Evolutionary conservation across 2,113 vertebrate genomes (phyloP).

Genomic region (Vicugna pacos): DNA sequence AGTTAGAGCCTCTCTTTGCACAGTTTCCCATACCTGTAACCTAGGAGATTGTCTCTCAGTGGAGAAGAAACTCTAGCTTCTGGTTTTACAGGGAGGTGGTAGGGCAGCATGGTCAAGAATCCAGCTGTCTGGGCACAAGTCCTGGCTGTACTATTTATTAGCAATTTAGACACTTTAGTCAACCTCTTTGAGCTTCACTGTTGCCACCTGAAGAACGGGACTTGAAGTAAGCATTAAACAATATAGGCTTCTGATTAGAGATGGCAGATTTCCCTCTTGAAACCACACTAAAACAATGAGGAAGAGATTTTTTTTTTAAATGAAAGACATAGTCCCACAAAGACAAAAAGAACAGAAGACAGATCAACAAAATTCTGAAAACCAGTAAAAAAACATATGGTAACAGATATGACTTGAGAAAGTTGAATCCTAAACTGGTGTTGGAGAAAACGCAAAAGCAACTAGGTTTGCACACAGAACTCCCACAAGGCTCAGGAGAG

Average conservation of each 20-base stretch:
- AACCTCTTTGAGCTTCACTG: neutral
- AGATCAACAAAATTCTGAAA: neutral
- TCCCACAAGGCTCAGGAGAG: neutral
- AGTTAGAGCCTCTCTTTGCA: neutral
- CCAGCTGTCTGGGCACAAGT: neutral
- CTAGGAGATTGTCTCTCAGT: neutral
- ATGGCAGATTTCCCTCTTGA: neutral
- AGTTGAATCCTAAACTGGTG: neutral
- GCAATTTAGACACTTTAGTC: neutral
- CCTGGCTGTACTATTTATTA: neutral
- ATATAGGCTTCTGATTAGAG: neutral
- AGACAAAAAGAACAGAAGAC: neutral
- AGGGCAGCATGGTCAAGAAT: neutral
- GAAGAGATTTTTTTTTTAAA: neutral
- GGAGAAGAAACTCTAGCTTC: neutral
- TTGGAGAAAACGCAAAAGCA: neutral
- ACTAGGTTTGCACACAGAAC: neutral
- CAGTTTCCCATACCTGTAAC: neutral
- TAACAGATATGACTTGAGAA: neutral
- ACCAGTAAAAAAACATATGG: neutral
- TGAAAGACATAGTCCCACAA: neutral
- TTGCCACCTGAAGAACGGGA: neutral
- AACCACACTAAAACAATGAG: neutral
- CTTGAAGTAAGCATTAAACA: conserved; percentile 3
- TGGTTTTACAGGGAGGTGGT: neutral